These are phyloP conservation scores for Venturia canescens DNA, from an alignment of 1,140 invertebrate species.

Conservation along the genomic window DNA sequence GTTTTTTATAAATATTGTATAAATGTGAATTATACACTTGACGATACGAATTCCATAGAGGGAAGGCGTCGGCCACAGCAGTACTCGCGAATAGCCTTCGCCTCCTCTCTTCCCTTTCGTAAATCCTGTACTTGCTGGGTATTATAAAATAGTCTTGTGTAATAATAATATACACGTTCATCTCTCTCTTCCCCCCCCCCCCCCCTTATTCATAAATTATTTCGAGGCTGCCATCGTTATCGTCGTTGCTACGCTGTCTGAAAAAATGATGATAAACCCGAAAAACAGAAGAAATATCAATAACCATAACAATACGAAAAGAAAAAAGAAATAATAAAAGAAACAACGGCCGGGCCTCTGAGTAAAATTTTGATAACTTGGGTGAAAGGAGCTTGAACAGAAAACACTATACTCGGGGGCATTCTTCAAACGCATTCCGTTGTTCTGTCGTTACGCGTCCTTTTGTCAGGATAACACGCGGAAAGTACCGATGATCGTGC, in stretches of 20 bases:
- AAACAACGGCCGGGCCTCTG: neutral
- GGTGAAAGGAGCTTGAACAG: neutral
- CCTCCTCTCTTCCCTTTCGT: neutral
- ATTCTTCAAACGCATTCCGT: conserved; percentile 36
- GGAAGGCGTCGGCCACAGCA: neutral
- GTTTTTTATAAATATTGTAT: conserved; percentile 68
- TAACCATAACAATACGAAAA: neutral
- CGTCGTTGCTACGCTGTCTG: conserved; percentile 12
- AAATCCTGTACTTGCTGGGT: neutral
- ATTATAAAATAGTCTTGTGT: neutral
- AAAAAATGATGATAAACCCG: no score
- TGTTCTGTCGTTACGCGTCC: neutral
- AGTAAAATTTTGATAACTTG: neutral
- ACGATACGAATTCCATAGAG: conserved; percentile 57
- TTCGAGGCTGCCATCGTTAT: conserved; percentile 17
- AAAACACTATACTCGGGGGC: conserved; percentile 2
- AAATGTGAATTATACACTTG: conserved; percentile 65
- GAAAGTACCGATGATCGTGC: neutral
- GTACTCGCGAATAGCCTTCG: conserved; percentile 59
- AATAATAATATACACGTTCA: neutral
- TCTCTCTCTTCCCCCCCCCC: neutral
- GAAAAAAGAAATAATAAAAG: neutral
- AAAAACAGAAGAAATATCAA: neutral
- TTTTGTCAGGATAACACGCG: neutral
- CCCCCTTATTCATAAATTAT: neutral